These are phyloP conservation scores for Campoplex nolae DNA, from an alignment of 2,888 invertebrate species.

Conservation along the genomic window DNA sequence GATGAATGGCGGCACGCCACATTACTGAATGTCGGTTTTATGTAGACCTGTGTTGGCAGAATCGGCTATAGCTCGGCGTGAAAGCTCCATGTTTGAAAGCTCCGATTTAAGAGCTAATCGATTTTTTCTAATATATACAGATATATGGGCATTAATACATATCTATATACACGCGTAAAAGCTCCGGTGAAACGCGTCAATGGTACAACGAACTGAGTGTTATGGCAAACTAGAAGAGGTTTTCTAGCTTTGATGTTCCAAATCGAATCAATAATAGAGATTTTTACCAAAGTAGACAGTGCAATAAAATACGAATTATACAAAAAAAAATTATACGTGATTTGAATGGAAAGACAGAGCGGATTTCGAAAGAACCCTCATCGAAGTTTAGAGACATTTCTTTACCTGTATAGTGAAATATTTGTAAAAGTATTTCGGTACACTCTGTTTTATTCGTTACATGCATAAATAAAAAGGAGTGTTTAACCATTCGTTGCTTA, in stretches of 20 bases:
- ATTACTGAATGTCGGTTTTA: constrained; percentile 22
- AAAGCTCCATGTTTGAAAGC: constrained; percentile 38
- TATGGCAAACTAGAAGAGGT: neutral
- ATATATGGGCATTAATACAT: neutral
- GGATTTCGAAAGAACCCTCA: neutral
- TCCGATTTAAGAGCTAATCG: constrained; percentile 56
- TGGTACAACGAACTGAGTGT: neutral
- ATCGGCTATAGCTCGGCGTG: constrained; percentile 12
- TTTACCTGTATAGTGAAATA: neutral
- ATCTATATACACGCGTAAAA: constrained; percentile 8
- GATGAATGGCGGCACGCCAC: constrained; percentile 52
- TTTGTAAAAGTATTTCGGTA: neutral
- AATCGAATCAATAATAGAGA: neutral
- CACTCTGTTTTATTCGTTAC: constrained; percentile 1
- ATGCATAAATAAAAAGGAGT: constrained; percentile 20
- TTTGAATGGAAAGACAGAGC: neutral
- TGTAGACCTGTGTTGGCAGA: neutral
- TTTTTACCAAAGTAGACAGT: neutral
- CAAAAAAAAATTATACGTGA: neutral
- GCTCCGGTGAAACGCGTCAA: constrained; percentile 1
- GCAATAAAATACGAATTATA: no score
- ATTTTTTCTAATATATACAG: neutral
- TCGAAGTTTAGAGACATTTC: neutral
- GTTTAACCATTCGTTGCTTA: constrained; percentile 14
- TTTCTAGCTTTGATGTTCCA: neutral